phyloP scores from a whole-genome alignment of 2,797 vertebrate genomes.

The Mionectes olivaceus region DNA sequence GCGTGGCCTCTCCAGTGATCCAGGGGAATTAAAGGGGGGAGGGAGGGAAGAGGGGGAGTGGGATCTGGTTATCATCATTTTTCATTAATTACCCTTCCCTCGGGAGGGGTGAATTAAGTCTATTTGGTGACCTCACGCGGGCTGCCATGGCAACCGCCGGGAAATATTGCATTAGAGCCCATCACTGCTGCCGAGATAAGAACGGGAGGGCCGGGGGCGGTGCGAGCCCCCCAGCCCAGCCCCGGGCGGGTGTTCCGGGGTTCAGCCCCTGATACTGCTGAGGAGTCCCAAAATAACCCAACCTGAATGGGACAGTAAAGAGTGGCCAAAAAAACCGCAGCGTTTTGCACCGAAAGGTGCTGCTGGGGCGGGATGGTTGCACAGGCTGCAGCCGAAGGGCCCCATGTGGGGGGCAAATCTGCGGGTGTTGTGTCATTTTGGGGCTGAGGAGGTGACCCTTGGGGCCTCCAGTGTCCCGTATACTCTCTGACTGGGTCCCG shows the following conservation, averaged over 20 bases:
- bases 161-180: conserved; percentile 68
- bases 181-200: conserved; percentile 36
- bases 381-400: background rate
- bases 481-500: background rate
- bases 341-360: background rate
- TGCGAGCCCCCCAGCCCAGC: background rate
- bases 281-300: background rate
- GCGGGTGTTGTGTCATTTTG: background rate
- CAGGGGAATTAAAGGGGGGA: background rate
- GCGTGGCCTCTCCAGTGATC: background rate
- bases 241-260: rapidly evolving
- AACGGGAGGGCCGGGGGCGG: background rate
- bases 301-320: background rate
- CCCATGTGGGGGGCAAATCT: background rate
- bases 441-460: background rate
- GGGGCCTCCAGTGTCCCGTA: background rate
- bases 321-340: background rate
- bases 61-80: conserved; percentile 65
- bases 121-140: conserved; percentile 66
- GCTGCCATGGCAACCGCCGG: conserved; percentile 68
- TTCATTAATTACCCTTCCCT: conserved; percentile 64
- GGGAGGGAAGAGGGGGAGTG: background rate
- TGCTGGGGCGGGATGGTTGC: background rate
- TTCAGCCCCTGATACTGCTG: background rate
- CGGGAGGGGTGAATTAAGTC: conserved; percentile 64